phyloP scores from a whole-genome alignment of 2,888 invertebrate species.

The Agrotis puta region DNA sequence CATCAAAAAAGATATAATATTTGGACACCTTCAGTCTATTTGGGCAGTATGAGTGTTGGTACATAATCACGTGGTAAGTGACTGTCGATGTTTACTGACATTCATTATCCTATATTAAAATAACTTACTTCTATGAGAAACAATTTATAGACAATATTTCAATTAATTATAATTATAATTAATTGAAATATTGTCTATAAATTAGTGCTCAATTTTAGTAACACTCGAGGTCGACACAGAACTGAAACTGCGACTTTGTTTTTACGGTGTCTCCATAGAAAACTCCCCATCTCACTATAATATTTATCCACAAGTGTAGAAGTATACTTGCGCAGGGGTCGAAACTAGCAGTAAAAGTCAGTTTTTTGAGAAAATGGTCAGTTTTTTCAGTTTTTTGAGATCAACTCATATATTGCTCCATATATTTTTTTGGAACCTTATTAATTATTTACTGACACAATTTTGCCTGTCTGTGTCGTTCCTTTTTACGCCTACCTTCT shows the following conservation, averaged over 20 bases:
- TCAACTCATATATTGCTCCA: too few species aligned
- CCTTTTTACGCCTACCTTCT: too few species aligned
- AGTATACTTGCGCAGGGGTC: too few species aligned
- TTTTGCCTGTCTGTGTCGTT: too few species aligned
- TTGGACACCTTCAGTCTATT: constrained; percentile 90
- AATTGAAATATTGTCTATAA: constrained; percentile 65
- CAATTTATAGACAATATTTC: too few species aligned
- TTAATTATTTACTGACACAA: too few species aligned
- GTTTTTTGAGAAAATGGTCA: too few species aligned
- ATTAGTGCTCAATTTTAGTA: constrained; percentile 60
- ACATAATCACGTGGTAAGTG: constrained; percentile 62
- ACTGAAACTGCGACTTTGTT: background rate
- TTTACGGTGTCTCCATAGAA: background rate
- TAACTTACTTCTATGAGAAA: constrained; percentile 70
- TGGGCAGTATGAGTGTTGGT: constrained; percentile 82
- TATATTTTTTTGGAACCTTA: too few species aligned
- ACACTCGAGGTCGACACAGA: constrained; percentile 22
- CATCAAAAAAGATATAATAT: constrained; percentile 86
- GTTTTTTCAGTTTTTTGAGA: too few species aligned
- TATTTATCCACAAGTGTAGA: too few species aligned
- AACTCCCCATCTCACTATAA: background rate
- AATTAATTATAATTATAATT: too few species aligned
- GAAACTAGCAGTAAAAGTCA: too few species aligned
- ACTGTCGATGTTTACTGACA: constrained; percentile 61
- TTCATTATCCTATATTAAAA: constrained; percentile 69